Conservation (phyloP, 2,113 vertebrate genomes). For the Acrocephalus arundinaceus region DNA sequence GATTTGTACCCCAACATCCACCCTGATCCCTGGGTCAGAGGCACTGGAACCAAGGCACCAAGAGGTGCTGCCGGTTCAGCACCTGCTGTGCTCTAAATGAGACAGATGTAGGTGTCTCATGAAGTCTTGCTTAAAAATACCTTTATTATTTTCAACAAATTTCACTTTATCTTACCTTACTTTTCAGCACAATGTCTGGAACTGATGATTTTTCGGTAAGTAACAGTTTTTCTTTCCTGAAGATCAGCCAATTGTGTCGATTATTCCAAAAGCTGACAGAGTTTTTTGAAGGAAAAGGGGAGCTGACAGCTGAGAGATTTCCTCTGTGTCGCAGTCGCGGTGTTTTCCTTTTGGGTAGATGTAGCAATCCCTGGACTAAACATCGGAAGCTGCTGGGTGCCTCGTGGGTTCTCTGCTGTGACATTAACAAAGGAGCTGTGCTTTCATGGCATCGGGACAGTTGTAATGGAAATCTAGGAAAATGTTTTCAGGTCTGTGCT, state of each 20-base stretch:
- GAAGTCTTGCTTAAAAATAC: constrained; percentile 1
- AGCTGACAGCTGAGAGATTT: not conserved
- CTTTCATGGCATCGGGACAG: not conserved
- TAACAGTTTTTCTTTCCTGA: constrained; percentile 52
- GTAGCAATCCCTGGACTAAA: not conserved
- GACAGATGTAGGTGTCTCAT: not conserved
- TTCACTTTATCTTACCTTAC: constrained; percentile 62
- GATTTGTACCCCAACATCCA: not conserved
- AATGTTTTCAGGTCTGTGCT: not conserved
- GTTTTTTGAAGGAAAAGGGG: not conserved
- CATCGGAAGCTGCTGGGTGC: not conserved
- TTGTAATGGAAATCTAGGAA: not conserved
- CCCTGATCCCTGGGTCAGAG: not conserved
- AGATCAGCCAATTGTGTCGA: not conserved
- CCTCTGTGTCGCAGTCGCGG: not conserved
- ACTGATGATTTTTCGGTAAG: constrained; percentile 76
- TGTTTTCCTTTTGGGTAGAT: not conserved
- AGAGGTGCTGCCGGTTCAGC: not conserved
- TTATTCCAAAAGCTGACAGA: not conserved
- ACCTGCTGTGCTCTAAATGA: not conserved
- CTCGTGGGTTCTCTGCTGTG: not conserved
- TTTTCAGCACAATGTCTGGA: constrained; percentile 73
- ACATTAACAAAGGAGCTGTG: not conserved
- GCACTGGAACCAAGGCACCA: not conserved
- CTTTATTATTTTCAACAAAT: constrained; percentile 41